Percentiles rank a stretch among this genome's conserved stretches.
phyloP scores from a whole-genome alignment of 2,797 vertebrate genomes.

The Pseudochaenichthys georgianus region DNA sequence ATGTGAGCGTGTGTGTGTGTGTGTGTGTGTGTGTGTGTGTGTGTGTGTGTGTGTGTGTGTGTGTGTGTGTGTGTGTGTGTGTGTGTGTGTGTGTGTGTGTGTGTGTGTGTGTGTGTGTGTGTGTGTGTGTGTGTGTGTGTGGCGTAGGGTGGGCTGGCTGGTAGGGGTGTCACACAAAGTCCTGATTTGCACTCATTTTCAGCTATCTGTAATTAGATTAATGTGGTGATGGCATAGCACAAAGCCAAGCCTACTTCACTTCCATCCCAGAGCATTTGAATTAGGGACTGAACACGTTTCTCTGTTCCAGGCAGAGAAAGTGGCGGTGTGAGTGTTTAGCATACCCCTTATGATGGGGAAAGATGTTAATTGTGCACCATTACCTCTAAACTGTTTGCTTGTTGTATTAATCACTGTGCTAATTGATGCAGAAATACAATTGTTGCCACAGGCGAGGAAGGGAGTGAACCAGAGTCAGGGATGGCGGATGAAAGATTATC shows the following conservation, averaged over 20 bases:
- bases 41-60: constrained; percentile 23
- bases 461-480: constrained; percentile 89
- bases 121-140: constrained; percentile 27
- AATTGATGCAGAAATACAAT: constrained; percentile 99
- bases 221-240: constrained; percentile 90
- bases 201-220: constrained; percentile 98
- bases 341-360: constrained; percentile 95
- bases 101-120: constrained; percentile 29
- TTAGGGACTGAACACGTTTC: constrained; percentile 93
- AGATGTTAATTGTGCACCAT: constrained; percentile 99
- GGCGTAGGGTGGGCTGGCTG: constrained; percentile 27
- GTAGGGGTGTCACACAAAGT: constrained; percentile 50
- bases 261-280: constrained; percentile 92
- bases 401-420: constrained; percentile 99
- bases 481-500: constrained; percentile 95
- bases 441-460: constrained; percentile 95
- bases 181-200: constrained; percentile 88
- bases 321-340: constrained; percentile 93
- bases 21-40: constrained; percentile 25
- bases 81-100: constrained; percentile 38
- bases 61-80: constrained; percentile 22
- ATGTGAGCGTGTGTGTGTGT: constrained; percentile 69
- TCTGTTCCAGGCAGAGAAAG: constrained; percentile 92
- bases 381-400: constrained; percentile 99
- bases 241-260: constrained; percentile 90